Base-by-base conservation (phyloP, 2,888 invertebrate genomes). In the Drosophila helvetica region DNA sequence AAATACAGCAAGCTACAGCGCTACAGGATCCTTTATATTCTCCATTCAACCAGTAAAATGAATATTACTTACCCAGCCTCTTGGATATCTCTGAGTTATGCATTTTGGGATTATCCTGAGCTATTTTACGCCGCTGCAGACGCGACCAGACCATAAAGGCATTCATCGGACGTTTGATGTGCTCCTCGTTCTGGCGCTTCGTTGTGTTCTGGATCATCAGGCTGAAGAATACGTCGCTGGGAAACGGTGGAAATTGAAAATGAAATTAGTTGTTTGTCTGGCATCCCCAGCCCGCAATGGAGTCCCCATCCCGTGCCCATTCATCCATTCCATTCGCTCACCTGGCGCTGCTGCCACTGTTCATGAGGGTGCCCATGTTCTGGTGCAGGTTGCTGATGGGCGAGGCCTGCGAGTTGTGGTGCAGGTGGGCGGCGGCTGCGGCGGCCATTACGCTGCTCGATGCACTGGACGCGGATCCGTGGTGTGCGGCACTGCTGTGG, bases 121-220 rank as follows among this genome's bases (percentile, higher is more conserved):
- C 98, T 87, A 99, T 99, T 93, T 98, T 98, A 88, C 98, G 93
- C 80, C 98, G 93, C 92, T 98, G 98, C 59, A 97, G 93, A 70
- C 98, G 93, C 12, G 98, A 98, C 98, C 98, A 98, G 54, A 98
- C 98, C 98, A 99, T 98, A 93, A 98, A 98, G 1, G 98, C 98
- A 92, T 99, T 99, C 98, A 99, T 99, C 42, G 98, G 98, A 78
- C 98, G 93, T 92, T 98, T 99, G 86, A 98, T 98, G 93, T 98
- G 97, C 88, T 97, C 96, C 86, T 96, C 96, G 77, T 95, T 96
- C 63, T 94, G 93, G 89, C 92, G 90, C 69, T 92, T 92, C 88
- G 92, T 90, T 90, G 92, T 91, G 85, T 92, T 92, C 79, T 92
- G 92, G 80, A 92, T 91, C 91, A 92, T 92, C 77, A 92, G 89